Evolutionary conservation across 2,888 invertebrate genomes (phyloP).

Genomic region (Belgica antarctica): DNA sequence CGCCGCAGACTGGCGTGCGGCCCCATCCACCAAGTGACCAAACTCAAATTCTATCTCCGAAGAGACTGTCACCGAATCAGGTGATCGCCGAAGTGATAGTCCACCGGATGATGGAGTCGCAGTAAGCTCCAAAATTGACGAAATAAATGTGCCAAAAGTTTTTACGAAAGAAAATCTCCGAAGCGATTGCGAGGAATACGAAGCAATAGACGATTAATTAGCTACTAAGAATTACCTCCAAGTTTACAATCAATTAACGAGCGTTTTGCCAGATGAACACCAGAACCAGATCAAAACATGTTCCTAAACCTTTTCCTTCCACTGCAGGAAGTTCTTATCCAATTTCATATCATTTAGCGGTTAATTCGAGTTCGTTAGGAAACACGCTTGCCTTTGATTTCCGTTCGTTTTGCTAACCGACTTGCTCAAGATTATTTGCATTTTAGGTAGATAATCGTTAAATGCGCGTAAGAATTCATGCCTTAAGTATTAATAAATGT

Average conservation of each 20-base stretch:
- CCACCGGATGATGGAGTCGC: conserved; percentile 75
- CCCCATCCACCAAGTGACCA: conserved; percentile 45
- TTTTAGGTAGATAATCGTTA: conserved; percentile 9
- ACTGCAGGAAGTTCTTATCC: not conserved
- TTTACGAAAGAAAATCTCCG: not conserved
- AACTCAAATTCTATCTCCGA: conserved; percentile 59
- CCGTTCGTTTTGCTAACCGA: not conserved
- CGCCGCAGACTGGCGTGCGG: conserved; percentile 5
- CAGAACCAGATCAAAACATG: not conserved
- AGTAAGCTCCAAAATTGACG: not conserved
- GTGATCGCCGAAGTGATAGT: conserved; percentile 87
- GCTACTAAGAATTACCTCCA: conserved; percentile 33
- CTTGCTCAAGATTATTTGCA: conserved; percentile 23
- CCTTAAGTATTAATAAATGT: conserved; percentile 33
- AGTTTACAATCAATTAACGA: conserved; percentile 1
- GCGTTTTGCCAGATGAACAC: not conserved
- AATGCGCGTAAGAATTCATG: conserved; percentile 1
- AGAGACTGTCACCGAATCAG: conserved; percentile 57
- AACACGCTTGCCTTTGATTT: conserved; percentile 24
- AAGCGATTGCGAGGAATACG: not conserved
- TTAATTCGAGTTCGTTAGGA: not conserved
- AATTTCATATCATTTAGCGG: not conserved
- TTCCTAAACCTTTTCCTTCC: conserved; percentile 4
- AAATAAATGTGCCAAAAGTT: conserved; percentile 29
- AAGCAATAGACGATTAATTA: conserved; percentile 29